These are phyloP conservation scores for Podarcis lilfordi DNA, from an alignment of 2,797 vertebrate genomes.

Conservation along the genomic window DNA sequence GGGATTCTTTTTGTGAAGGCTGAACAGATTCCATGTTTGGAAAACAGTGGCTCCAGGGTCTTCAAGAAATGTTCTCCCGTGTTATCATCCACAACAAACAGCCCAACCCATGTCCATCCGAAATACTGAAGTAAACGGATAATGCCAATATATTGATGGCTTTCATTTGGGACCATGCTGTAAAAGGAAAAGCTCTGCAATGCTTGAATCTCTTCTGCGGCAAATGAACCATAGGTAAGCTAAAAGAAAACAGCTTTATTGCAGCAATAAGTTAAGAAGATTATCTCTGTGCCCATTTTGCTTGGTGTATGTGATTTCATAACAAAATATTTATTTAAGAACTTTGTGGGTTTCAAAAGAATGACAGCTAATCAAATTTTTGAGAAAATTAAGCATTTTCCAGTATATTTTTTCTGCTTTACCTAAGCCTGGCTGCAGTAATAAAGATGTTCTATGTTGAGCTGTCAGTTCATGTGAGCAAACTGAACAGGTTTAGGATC, in stretches of 20 bases:
- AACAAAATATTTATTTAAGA: no score
- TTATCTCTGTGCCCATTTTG: no score
- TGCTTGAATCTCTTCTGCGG: neutral
- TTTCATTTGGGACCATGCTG: neutral
- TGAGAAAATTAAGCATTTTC: no score
- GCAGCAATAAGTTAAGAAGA: no score
- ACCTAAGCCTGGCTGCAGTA: no score
- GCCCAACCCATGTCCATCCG: constrained; percentile 7
- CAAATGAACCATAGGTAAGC: neutral
- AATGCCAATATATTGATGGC: neutral
- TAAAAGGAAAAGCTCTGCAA: neutral
- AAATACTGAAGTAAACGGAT: neutral
- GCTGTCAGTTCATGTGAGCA: no score
- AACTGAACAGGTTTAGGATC: no score
- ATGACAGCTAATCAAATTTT: no score
- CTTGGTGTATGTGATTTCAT: no score
- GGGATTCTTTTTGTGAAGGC: neutral
- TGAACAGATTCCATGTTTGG: neutral
- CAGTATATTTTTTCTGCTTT: no score
- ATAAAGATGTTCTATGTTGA: no score
- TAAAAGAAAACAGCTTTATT: neutral
- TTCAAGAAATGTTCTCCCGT: neutral
- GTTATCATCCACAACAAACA: neutral
- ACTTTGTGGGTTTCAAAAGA: no score
- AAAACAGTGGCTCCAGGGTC: neutral